phyloP scores from a whole-genome alignment of 2,113 vertebrate genomes.

The Hydrolagus affinis region DNA sequence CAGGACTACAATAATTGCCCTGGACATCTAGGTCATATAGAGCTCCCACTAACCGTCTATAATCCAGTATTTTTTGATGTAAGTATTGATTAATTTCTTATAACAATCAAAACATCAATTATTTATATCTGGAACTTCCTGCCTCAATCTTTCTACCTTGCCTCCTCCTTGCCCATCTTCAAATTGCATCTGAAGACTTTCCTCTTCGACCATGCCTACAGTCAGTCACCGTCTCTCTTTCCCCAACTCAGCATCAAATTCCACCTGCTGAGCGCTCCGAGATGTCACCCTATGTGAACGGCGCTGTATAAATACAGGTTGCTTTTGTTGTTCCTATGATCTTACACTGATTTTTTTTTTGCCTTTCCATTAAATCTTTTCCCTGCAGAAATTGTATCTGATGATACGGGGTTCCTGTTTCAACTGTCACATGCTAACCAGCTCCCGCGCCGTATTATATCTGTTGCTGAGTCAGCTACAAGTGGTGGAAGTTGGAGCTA shows the following conservation, averaged over 20 bases:
- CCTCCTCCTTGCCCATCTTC: too few species aligned
- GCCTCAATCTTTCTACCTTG: too few species aligned
- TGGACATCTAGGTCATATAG: slow-evolving; percentile 82
- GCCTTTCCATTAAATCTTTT: not conserved
- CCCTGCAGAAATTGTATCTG: slow-evolving; percentile 64
- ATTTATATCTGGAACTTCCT: too few species aligned
- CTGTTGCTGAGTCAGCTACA: slow-evolving; percentile 74
- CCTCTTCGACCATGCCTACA: too few species aligned
- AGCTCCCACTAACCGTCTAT: slow-evolving; percentile 80
- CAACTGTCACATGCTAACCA: slow-evolving; percentile 72
- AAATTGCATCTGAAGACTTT: too few species aligned
- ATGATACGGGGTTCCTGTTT: slow-evolving; percentile 81
- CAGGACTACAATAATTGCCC: slow-evolving; percentile 84
- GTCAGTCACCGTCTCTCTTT: too few species aligned
- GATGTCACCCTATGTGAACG: too few species aligned
- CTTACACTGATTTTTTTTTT: not conserved
- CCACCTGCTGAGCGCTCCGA: too few species aligned
- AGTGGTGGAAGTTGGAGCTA: slow-evolving; percentile 68
- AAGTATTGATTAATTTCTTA: slow-evolving; percentile 39
- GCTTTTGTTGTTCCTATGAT: too few species aligned
- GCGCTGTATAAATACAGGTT: too few species aligned
- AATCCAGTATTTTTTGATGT: slow-evolving; percentile 92
- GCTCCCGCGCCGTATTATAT: slow-evolving; percentile 69
- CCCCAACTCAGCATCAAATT: too few species aligned
- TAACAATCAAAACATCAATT: too few species aligned